Evolutionary conservation across 2,113 vertebrate species (phyloP).

Genomic region (Aramus guarauna): DNA sequence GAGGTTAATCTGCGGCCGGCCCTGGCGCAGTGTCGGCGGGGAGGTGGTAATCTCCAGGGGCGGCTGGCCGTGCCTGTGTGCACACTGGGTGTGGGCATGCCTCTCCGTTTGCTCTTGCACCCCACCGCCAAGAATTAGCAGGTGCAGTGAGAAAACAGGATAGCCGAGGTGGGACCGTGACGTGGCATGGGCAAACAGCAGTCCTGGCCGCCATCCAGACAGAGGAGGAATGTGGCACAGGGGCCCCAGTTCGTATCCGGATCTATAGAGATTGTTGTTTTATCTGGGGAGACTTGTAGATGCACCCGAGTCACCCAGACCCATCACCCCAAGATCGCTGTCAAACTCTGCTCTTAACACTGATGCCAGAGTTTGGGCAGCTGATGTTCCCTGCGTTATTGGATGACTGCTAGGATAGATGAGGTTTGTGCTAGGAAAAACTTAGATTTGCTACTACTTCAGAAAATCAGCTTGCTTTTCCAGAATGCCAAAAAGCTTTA

Average conservation of each 20-base stretch:
- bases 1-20: not conserved
- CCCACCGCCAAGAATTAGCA: not conserved
- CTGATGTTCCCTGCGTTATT: not conserved
- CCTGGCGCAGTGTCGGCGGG: rapidly evolving
- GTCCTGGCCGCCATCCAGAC: slow-evolving; percentile 1
- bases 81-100: not conserved
- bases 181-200: not conserved
- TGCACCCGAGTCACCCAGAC: not conserved
- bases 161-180: not conserved
- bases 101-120: rapidly evolving
- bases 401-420: not conserved
- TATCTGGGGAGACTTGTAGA: not conserved
- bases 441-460: not conserved
- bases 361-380: not conserved
- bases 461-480: not conserved
- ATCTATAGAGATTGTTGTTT: rapidly evolving
- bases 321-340: rapidly evolving
- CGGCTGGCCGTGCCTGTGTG: not conserved
- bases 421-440: not conserved
- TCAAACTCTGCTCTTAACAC: not conserved
- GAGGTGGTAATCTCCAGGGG: not conserved
- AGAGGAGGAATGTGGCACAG: not conserved
- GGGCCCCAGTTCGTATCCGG: not conserved
- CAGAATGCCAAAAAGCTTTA: not conserved
- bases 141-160: not conserved